phyloP scores from a whole-genome alignment of 2,888 invertebrate genomes.

The Antheraea assamensis region DNA sequence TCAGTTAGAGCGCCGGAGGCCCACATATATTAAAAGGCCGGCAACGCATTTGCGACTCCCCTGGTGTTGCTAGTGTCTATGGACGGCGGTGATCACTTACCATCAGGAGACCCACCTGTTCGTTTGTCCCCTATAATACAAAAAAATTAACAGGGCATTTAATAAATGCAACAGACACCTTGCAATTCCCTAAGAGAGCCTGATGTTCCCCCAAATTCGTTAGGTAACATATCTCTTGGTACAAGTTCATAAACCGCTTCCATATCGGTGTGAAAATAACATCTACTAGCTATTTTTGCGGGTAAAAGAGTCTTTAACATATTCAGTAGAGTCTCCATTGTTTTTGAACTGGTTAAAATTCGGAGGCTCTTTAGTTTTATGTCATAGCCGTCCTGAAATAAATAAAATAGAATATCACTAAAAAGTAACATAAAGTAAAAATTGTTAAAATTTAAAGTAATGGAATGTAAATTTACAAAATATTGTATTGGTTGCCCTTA shows the following conservation, averaged over 20 bases:
- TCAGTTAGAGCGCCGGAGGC: too few relatives aligned
- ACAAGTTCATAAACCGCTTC: conserved; percentile 11
- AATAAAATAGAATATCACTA: background rate
- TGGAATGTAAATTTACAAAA: too few relatives aligned
- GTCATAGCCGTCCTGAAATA: conserved; percentile 22
- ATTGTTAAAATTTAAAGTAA: too few relatives aligned
- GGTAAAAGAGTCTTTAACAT: conserved; percentile 17
- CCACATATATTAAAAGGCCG: too few relatives aligned
- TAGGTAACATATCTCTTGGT: conserved; percentile 20
- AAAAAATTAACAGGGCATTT: background rate
- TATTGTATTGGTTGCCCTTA: too few relatives aligned
- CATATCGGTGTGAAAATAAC: conserved; percentile 11
- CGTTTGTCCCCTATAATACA: too few relatives aligned
- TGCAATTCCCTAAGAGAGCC: conserved; percentile 20
- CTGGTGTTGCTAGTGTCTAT: too few relatives aligned
- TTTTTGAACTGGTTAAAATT: conserved; percentile 18
- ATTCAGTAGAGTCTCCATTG: conserved; percentile 19
- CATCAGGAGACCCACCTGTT: too few relatives aligned
- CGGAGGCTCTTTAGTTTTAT: conserved; percentile 15
- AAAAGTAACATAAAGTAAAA: too few relatives aligned
- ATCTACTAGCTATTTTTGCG: conserved; percentile 17
- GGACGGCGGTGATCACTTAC: too few relatives aligned
- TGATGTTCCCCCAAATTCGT: conserved; percentile 21
- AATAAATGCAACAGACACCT: conserved; percentile 9
- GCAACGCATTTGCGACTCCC: too few relatives aligned